A percentile compares a stretch with the other conserved stretches of the same genome.
Conservation (phyloP, 1,140 invertebrate species). For the Brachionus manjavacas region DNA sequence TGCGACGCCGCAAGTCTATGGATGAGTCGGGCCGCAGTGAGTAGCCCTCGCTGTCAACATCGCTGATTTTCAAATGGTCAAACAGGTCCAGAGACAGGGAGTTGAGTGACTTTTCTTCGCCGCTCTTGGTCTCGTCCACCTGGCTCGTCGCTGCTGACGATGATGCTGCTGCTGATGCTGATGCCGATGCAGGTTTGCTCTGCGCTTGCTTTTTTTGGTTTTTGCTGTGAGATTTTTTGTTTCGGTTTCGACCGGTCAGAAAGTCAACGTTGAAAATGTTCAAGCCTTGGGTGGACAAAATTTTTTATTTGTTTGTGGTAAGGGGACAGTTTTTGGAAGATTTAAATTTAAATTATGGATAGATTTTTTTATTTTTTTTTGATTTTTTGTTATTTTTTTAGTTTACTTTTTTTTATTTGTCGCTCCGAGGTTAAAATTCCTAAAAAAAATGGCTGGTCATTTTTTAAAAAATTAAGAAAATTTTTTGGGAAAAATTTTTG, state of each 20-base stretch:
- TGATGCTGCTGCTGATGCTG: background rate
- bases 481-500: too few species aligned
- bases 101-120: background rate
- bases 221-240: conserved; percentile 25
- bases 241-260: conserved; percentile 10
- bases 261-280: conserved; percentile 41
- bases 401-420: too few species aligned
- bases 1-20: background rate
- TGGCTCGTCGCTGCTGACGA: background rate
- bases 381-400: too few species aligned
- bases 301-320: too few species aligned
- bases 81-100: conserved; percentile 10
- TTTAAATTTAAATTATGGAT: too few species aligned
- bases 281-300: too few species aligned
- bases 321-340: too few species aligned
- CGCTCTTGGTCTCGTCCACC: background rate
- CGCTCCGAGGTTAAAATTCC: too few species aligned
- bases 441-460: too few species aligned
- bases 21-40: background rate
- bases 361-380: too few species aligned
- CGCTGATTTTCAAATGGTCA: conserved; percentile 4
- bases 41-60: conserved; percentile 24
- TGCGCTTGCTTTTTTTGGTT: background rate
- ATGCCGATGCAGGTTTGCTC: background rate
- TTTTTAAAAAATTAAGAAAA: too few species aligned